phyloP scores from a whole-genome alignment of 2,888 invertebrate genomes.

The Bellardia pandia region DNA sequence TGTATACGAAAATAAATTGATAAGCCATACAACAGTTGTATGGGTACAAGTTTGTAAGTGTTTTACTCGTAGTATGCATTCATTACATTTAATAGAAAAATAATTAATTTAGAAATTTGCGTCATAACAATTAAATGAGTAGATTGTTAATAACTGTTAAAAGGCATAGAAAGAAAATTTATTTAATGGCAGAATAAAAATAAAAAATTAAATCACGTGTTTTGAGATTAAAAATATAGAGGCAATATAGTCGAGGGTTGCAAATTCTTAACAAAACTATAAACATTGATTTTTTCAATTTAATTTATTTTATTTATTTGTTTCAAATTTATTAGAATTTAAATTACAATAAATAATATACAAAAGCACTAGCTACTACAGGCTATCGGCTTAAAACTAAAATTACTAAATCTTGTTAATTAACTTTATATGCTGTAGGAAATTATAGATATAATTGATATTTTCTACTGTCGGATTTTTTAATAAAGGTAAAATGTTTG shows the following conservation, averaged over 20 bases:
- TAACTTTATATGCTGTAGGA: too few species aligned
- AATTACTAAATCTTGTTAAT: too few species aligned
- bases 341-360: too few species aligned
- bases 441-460: too few species aligned
- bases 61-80: slow-evolving; percentile 29
- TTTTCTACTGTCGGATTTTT: too few species aligned
- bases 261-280: neutral
- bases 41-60: neutral
- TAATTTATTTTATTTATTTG: too few species aligned
- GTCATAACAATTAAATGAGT: slow-evolving; percentile 56
- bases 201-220: slow-evolving; percentile 34
- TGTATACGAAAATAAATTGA: slow-evolving; percentile 31
- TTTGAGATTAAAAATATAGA: neutral
- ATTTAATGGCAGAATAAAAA: slow-evolving; percentile 19
- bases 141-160: slow-evolving; percentile 22
- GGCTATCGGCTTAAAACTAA: too few species aligned
- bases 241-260: neutral
- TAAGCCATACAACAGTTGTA: slow-evolving; percentile 51
- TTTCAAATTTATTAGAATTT: too few species aligned
- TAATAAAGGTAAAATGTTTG: too few species aligned
- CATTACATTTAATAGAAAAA: slow-evolving; percentile 54
- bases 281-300: too few species aligned
- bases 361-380: too few species aligned
- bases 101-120: slow-evolving; percentile 64
- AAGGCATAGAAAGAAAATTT: slow-evolving; percentile 12